Conservation (phyloP, 2,113 vertebrate species). For the Brachyistius frenatus region DNA sequence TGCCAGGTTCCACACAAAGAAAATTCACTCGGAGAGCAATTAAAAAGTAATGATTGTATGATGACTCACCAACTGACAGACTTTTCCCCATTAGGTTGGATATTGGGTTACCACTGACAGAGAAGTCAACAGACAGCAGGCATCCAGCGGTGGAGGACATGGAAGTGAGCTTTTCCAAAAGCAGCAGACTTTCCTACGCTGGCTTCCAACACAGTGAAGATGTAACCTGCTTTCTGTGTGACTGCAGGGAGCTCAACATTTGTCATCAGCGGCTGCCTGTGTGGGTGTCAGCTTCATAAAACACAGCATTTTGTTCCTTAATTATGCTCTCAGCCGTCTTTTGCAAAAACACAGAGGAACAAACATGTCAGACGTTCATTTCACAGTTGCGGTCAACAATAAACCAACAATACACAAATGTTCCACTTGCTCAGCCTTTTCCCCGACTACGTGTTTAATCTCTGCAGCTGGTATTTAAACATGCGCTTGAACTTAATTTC, state of each 20-base stretch:
- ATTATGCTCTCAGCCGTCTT: constrained; percentile 34
- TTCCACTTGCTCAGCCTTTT: constrained; percentile 70
- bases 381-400: constrained; percentile 56
- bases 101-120: constrained; percentile 74
- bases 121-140: constrained; percentile 68
- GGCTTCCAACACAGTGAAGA: constrained; percentile 58
- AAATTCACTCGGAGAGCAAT: constrained; percentile 65
- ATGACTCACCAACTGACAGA: constrained; percentile 74
- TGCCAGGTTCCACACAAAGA: constrained; percentile 44
- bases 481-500: constrained; percentile 48
- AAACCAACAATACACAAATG: constrained; percentile 60
- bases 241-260: constrained; percentile 43
- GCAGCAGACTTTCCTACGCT: constrained; percentile 73
- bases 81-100: constrained; percentile 57
- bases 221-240: constrained; percentile 47
- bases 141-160: constrained; percentile 70
- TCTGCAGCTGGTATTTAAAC: constrained; percentile 37
- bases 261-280: constrained; percentile 54
- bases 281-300: constrained; percentile 52
- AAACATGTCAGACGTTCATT: constrained; percentile 63
- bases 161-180: constrained; percentile 72
- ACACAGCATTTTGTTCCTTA: constrained; percentile 35
- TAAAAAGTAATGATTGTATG: constrained; percentile 68
- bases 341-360: constrained; percentile 39
- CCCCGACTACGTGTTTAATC: constrained; percentile 53